phyloP scores from a whole-genome alignment of 2,797 vertebrate species.

The Microctenopoma steveboyesi region DNA sequence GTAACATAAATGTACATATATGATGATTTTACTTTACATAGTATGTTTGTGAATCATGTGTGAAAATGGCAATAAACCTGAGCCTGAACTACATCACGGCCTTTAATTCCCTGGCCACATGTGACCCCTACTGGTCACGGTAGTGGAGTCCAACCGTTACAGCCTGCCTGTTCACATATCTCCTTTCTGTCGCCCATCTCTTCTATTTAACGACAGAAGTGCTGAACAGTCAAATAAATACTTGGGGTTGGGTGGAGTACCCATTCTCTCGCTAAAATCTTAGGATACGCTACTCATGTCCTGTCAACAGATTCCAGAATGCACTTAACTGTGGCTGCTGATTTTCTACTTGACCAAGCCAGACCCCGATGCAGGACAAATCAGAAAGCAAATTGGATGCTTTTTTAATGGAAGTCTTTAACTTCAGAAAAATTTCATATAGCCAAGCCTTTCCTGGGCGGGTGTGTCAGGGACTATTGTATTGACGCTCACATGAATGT shows the following conservation, averaged over 20 bases:
- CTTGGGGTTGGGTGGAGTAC: slow-evolving; percentile 18
- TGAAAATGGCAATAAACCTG: not conserved
- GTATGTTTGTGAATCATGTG: not conserved
- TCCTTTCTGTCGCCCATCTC: slow-evolving; percentile 14
- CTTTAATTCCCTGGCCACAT: slow-evolving; percentile 24
- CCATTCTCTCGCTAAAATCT: slow-evolving; percentile 44
- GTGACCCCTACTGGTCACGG: slow-evolving; percentile 65
- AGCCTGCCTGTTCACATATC: slow-evolving; percentile 10
- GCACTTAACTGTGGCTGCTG: slow-evolving; percentile 40
- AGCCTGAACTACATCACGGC: not conserved
- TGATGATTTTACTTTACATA: not conserved
- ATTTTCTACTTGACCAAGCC: slow-evolving; percentile 49
- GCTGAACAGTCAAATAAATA: slow-evolving; percentile 56
- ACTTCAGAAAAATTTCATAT: slow-evolving; percentile 77
- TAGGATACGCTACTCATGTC: slow-evolving; percentile 41
- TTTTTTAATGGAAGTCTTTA: slow-evolving; percentile 58
- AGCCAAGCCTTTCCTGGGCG: slow-evolving; percentile 62
- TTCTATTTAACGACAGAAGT: slow-evolving; percentile 34
- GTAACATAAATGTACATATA: not conserved
- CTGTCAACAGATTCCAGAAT: slow-evolving; percentile 49
- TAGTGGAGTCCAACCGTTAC: not conserved
- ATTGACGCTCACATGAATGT: slow-evolving; percentile 68
- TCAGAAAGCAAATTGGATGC: slow-evolving; percentile 66
- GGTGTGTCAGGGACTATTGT: slow-evolving; percentile 67
- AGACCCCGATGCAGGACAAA: slow-evolving; percentile 62